Conservation (phyloP, 1,140 invertebrate genomes). For the Cherax destructor region DNA sequence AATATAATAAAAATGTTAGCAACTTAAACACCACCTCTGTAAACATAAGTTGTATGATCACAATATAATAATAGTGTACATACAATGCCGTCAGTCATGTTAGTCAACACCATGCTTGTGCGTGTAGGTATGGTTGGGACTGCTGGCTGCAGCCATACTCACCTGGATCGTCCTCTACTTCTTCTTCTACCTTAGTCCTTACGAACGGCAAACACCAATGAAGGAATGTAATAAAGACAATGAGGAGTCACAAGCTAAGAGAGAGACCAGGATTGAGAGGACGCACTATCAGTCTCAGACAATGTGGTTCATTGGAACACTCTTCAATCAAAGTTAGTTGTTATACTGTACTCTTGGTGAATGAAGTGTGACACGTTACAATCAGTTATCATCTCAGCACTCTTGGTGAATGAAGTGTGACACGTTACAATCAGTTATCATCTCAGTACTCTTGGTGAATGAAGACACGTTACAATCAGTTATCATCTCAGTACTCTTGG, state of each 20-base stretch:
- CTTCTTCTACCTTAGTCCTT: background rate
- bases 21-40: background rate
- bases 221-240: background rate
- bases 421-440: no score
- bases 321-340: conserved; percentile 25
- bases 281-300: background rate
- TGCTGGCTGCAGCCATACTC: conserved; percentile 12
- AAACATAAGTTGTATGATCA: background rate
- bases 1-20: no score
- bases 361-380: no score
- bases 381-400: no score
- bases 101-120: background rate
- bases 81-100: background rate
- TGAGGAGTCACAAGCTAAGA: background rate
- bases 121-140: conserved; percentile 42
- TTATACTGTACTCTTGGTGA: no score
- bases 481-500: no score
- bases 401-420: no score
- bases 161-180: conserved; percentile 29
- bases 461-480: no score
- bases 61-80: background rate
- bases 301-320: conserved; percentile 16
- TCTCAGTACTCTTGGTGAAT: no score
- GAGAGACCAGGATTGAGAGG: background rate
- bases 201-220: background rate